These are phyloP conservation scores for Prunella fulvescens DNA, from an alignment of 2,113 vertebrate genomes.

Conservation along the genomic window DNA sequence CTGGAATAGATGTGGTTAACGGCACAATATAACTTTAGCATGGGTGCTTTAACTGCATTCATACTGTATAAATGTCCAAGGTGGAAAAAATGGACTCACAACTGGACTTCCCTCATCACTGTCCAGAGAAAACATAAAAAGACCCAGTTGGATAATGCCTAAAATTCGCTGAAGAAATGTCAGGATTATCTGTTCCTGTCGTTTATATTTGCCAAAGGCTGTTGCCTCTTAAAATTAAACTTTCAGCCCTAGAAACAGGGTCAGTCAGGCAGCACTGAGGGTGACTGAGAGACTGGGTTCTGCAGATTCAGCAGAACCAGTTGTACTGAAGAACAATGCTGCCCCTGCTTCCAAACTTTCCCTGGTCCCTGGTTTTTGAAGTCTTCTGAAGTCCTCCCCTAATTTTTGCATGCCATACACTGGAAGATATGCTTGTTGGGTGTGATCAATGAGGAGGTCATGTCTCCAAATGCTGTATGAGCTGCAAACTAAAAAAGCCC, in stretches of 20 bases:
- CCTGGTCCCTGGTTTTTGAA: not conserved
- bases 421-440: not conserved
- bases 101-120: not conserved
- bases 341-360: not conserved
- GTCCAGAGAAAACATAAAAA: not conserved
- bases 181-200: rapidly evolving
- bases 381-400: not conserved
- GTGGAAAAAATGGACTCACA: not conserved
- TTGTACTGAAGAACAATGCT: not conserved
- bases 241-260: not conserved
- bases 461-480: not conserved
- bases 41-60: rapidly evolving
- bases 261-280: not conserved
- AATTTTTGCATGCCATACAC: rapidly evolving
- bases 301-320: not conserved
- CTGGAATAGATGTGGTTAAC: too few relatives aligned
- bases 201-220: not conserved
- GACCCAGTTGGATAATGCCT: not conserved
- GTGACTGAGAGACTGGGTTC: not conserved
- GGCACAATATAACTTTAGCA: rapidly evolving
- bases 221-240: not conserved
- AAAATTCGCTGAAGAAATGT: not conserved
- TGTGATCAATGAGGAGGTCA: not conserved
- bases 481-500: not conserved
- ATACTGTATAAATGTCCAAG: rapidly evolving